A percentile compares a stretch with the other conserved stretches of the same genome.
phyloP scores from a whole-genome alignment of 2,888 invertebrate species.

The Eulithis testata region DNA sequence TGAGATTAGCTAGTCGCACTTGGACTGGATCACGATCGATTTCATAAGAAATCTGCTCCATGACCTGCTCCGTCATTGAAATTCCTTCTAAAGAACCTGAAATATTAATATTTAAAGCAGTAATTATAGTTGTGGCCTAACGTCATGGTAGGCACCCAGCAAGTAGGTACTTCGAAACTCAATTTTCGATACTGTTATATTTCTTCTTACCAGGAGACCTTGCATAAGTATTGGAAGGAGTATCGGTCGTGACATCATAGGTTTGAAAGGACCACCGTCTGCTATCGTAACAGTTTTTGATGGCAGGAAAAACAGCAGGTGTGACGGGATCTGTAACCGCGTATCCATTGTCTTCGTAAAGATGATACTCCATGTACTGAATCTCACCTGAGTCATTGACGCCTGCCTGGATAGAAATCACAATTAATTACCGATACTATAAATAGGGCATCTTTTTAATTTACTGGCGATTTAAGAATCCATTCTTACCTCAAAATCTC shows the following conservation, averaged over 20 bases:
- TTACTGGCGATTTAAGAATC: conserved; percentile 5
- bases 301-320: conserved; percentile 52
- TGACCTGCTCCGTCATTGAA: conserved; percentile 85
- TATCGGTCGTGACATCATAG: conserved; percentile 85
- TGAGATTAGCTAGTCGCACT: conserved; percentile 68
- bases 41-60: conserved; percentile 86
- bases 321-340: conserved; percentile 80
- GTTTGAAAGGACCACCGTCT: conserved; percentile 65
- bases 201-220: conserved; percentile 86
- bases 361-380: conserved; percentile 84
- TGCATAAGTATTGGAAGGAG: conserved; percentile 85
- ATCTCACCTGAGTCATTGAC: conserved; percentile 87
- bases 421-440: neutral
- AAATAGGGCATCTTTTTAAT: too few relatives aligned
- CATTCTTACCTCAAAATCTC: conserved; percentile 86
- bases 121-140: too few relatives aligned
- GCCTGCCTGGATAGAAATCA: conserved; percentile 63
- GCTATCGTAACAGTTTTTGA: conserved; percentile 86
- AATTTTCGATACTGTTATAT: neutral
- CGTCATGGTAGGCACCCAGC: too few relatives aligned
- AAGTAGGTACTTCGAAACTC: too few relatives aligned
- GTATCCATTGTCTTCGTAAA: conserved; percentile 84
- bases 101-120: conserved; percentile 13
- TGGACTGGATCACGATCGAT: conserved; percentile 83
- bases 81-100: conserved; percentile 87